Percentiles rank a stretch among this genome's conserved stretches.
Conservation (phyloP, 1,140 invertebrate genomes). For the Dufourea novaeangliae region DNA sequence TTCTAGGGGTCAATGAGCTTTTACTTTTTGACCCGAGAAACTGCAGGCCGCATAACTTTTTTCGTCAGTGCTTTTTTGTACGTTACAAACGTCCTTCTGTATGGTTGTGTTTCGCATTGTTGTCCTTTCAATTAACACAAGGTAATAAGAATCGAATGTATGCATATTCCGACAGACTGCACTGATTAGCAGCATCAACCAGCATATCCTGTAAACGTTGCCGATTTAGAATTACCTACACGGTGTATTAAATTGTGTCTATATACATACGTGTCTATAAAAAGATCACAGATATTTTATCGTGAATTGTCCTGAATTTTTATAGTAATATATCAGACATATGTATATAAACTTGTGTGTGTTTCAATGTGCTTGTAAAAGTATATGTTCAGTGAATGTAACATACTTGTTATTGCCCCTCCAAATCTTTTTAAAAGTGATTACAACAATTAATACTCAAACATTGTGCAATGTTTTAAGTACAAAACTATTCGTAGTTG, state of each 20-base stretch:
- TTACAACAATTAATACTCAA: neutral
- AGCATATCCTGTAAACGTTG: neutral
- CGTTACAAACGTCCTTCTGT: slow-evolving; percentile 31
- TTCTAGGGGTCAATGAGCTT: slow-evolving; percentile 30
- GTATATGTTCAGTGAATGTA: too few species aligned
- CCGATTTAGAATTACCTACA: neutral
- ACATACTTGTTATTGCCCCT: neutral
- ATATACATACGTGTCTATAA: neutral
- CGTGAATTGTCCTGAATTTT: too few species aligned
- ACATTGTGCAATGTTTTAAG: neutral
- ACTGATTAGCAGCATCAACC: neutral
- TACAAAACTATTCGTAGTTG: neutral
- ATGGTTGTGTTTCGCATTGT: slow-evolving; percentile 30
- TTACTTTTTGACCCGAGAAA: slow-evolving; percentile 11
- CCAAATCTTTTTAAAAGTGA: neutral
- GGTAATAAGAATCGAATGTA: slow-evolving; percentile 17
- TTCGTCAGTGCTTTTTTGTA: slow-evolving; percentile 12
- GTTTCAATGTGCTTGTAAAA: neutral
- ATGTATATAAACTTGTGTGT: too few species aligned
- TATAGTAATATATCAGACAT: too few species aligned
- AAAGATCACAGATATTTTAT: too few species aligned
- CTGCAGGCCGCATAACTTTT: slow-evolving; percentile 4
- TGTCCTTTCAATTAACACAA: slow-evolving; percentile 25
- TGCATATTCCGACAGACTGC: neutral
- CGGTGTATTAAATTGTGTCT: neutral